Conservation (phyloP, 2,797 vertebrate species). For the Sebastiscus albofasciatus region DNA sequence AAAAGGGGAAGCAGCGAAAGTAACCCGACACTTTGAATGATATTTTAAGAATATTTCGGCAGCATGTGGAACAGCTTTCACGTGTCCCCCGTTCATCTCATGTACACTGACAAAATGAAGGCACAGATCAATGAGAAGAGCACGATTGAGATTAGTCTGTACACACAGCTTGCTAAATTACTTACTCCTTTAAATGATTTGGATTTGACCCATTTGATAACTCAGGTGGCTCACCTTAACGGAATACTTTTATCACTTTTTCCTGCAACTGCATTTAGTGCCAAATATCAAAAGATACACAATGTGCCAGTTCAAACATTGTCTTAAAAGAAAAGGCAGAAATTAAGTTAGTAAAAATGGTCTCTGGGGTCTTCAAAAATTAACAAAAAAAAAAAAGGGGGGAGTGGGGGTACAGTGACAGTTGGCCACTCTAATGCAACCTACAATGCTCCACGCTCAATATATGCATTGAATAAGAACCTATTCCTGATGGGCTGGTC, state of each 20-base stretch:
- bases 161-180: conserved; percentile 33
- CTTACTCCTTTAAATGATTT: conserved; percentile 22
- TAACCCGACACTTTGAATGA: conserved; percentile 8
- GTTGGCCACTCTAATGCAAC: conserved; percentile 27
- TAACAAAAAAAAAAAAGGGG: neutral
- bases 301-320: conserved; percentile 16
- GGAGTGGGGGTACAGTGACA: neutral
- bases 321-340: conserved; percentile 41
- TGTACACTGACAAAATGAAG: conserved; percentile 71
- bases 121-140: conserved; percentile 75
- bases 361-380: conserved; percentile 37
- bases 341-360: conserved; percentile 53
- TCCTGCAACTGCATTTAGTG: conserved; percentile 32
- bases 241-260: conserved; percentile 25
- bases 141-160: conserved; percentile 56
- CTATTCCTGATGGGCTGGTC: conserved; percentile 34
- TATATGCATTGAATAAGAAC: conserved; percentile 40
- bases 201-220: neutral
- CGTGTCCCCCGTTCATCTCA: conserved; percentile 61
- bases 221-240: conserved; percentile 4
- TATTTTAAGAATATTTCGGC: conserved; percentile 16
- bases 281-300: conserved; percentile 36
- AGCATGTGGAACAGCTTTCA: conserved; percentile 21
- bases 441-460: conserved; percentile 26
- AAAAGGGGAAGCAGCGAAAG: conserved; percentile 14